Evolutionary conservation across 2,888 invertebrate genomes (phyloP).

Genomic region (Brachyptera risi): DNA sequence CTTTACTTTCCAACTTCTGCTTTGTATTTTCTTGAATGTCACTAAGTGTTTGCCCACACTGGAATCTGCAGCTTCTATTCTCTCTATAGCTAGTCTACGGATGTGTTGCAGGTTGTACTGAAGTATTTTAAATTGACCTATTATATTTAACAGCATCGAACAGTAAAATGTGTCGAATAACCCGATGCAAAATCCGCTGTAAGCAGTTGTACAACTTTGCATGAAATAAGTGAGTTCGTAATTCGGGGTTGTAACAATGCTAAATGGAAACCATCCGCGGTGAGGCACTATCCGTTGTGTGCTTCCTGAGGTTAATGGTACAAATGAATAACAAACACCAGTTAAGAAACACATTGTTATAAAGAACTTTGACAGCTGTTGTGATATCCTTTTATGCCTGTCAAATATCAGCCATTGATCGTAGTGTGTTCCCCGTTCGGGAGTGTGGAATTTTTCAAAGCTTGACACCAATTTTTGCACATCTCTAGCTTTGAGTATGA

Average conservation of each 20-base stretch:
- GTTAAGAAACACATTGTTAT: background rate
- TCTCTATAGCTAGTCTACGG: background rate
- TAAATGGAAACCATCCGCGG: background rate
- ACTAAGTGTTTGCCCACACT: too few species aligned
- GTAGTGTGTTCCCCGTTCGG: background rate
- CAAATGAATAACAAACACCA: background rate
- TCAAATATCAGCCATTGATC: background rate
- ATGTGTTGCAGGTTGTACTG: background rate
- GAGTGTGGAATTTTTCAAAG: background rate
- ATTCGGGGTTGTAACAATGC: background rate
- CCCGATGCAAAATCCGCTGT: background rate
- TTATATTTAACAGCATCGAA: background rate
- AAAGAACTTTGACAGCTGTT: background rate
- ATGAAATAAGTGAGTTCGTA: background rate
- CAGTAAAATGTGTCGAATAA: background rate
- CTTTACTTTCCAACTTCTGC: too few species aligned
- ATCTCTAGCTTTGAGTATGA: background rate
- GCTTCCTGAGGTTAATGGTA: background rate
- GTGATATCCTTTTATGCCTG: background rate
- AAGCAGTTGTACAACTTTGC: background rate
- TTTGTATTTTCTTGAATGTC: too few species aligned
- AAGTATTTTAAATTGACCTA: slow-evolving; percentile 2
- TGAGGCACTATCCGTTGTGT: background rate
- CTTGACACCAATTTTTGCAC: background rate
- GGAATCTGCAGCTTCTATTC: background rate